These are phyloP conservation scores for Pseudopleuronectes americanus DNA, from an alignment of 2,797 vertebrate species.

Conservation along the genomic window DNA sequence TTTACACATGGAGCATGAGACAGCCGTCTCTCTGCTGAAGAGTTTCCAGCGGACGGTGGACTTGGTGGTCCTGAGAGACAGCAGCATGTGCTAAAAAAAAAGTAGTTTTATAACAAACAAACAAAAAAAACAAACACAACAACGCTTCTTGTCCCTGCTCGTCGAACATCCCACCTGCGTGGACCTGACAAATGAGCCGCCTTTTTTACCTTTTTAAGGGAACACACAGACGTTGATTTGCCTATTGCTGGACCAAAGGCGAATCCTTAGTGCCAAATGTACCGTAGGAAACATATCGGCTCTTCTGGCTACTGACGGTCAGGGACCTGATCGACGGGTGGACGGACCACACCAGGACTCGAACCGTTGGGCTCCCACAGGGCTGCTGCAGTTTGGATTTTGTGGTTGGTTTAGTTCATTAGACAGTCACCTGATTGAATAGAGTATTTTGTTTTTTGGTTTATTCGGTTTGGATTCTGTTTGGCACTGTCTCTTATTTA, in stretches of 20 bases:
- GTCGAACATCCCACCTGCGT: conserved; percentile 62
- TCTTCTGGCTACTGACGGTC: conserved; percentile 57
- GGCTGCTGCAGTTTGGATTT: conserved; percentile 72
- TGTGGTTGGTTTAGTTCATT: conserved; percentile 56
- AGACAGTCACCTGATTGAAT: conserved; percentile 49
- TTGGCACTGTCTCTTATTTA: conserved; percentile 29
- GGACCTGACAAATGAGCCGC: conserved; percentile 71
- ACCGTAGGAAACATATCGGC: conserved; percentile 89
- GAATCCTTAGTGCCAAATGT: conserved; percentile 98
- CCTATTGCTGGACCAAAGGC: conserved; percentile 99
- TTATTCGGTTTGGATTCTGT: conserved; percentile 23
- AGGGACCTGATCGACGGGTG: conserved; percentile 56
- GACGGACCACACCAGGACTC: conserved; percentile 55
- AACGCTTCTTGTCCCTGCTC: conserved; percentile 72
- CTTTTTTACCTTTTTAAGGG: conserved; percentile 68
- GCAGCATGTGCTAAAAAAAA: conserved; percentile 85
- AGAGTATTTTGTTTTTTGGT: conserved; percentile 40
- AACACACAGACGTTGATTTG: conserved; percentile 85
- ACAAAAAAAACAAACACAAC: conserved; percentile 43
- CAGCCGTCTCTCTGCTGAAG: conserved; percentile 98
- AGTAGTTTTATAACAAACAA: conserved; percentile 70
- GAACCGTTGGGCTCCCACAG: conserved; percentile 48
- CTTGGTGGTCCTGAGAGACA: conserved; percentile 99
- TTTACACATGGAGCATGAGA: conserved; percentile 99
- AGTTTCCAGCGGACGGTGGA: conserved; percentile 99